Evolutionary conservation across 2,888 invertebrate species (phyloP), one percentile per base, ranked within the genome.

Genomic region (Xanthia togata): DNA sequence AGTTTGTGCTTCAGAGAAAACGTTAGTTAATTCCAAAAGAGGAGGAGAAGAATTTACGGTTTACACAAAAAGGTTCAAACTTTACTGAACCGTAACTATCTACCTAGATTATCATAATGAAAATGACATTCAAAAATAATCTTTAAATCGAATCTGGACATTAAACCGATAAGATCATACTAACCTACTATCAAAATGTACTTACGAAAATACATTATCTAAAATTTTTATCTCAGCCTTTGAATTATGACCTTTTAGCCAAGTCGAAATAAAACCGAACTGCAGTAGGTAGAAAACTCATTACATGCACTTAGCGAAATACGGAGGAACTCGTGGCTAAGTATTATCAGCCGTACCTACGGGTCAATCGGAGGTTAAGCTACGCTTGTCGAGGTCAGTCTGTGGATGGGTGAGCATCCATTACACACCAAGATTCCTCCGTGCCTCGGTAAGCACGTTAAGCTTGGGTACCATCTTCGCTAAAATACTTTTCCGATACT

Each of bases 21-120:
- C 87, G 0, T 35, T 82, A 1, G 50, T 85, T 2, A 92, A 89
- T 79, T 85, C 84, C 0, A 96, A 96, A 84, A 89, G 95, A 76
- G 81, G 83, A 0, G 93, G 93, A 0, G 94, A 93, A 26, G 90
- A 92, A 3, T 73, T 93, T 20, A 73, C 89, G 5, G 76, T 93
- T 0, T 88, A 86, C 70, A 90, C 93, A 6, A 96, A 96, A 79
- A 88, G 96, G 76, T 94, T 89, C 53, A 95, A 91, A 83, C 78
- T 95, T 59, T 73, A 26, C n/a, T 81, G 26, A 80, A 44, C 11
- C 8, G 26, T 0, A 26, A 4, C 6, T 23, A 68, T 5, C 14
- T 35, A 64, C 4, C 41, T 35, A n/a, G n/a, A n/a, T n/a, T 44
- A 47, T 20, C 26, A 35, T 11, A 12, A 38, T 31, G 0, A 60